These are phyloP conservation scores for Macquaria ambigua DNA, from an alignment of 2,113 vertebrate species.

Conservation along the genomic window DNA sequence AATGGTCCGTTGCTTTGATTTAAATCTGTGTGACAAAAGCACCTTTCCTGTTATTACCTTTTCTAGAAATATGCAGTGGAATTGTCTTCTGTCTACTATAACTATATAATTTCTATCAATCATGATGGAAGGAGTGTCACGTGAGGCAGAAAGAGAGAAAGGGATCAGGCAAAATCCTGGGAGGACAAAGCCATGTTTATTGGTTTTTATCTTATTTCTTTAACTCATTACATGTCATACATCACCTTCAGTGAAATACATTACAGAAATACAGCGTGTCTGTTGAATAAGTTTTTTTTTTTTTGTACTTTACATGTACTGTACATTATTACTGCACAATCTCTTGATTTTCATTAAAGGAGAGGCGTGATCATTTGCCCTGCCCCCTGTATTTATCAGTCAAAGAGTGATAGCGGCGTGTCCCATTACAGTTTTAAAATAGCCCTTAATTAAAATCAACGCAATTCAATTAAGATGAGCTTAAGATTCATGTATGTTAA, in stretches of 20 bases:
- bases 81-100: conserved; percentile 51
- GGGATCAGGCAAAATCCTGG: conserved; percentile 28
- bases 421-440: conserved; percentile 61
- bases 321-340: conserved; percentile 27
- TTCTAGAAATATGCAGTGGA: conserved; percentile 43
- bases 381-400: conserved; percentile 57
- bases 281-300: not conserved
- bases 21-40: conserved; percentile 72
- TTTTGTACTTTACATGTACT: conserved; percentile 12
- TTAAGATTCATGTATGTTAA: conserved; percentile 73
- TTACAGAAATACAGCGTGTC: not conserved
- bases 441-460: conserved; percentile 74
- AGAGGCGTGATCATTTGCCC: conserved; percentile 31
- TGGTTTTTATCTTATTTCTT: conserved; percentile 40
- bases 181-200: conserved; percentile 46
- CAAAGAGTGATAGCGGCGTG: conserved; percentile 34
- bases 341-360: conserved; percentile 52
- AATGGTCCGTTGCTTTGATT: conserved; percentile 75
- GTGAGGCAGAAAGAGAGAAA: conserved; percentile 17
- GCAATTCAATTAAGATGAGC: conserved; percentile 74
- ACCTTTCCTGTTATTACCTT: conserved; percentile 72
- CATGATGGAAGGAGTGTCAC: conserved; percentile 45
- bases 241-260: conserved; percentile 13
- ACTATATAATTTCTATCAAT: conserved; percentile 65
- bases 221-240: conserved; percentile 34